Evolutionary conservation across 2,113 vertebrate species (phyloP).

Genomic region (Sebastes fasciatus): DNA sequence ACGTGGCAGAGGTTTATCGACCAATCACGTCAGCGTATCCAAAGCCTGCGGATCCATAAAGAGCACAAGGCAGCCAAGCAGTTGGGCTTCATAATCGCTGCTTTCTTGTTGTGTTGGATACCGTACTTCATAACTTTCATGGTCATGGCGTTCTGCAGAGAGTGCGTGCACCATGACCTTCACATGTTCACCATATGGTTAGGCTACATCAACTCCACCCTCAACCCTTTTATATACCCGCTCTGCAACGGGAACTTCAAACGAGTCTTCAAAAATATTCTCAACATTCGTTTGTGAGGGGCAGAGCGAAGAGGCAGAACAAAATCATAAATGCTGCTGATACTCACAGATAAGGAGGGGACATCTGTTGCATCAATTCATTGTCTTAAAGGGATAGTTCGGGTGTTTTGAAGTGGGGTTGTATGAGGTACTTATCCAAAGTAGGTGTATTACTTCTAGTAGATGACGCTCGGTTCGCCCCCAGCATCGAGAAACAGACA

Average conservation of each 20-base stretch:
- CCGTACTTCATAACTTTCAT: constrained; percentile 95
- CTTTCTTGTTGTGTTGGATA: constrained; percentile 96
- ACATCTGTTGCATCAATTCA: background rate
- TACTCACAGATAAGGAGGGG: background rate
- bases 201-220: constrained; percentile 95
- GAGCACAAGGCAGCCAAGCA: constrained; percentile 95
- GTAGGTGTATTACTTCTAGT: too few species aligned
- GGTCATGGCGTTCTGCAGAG: constrained; percentile 90
- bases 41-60: constrained; percentile 85
- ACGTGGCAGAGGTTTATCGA: constrained; percentile 88
- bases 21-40: constrained; percentile 82
- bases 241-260: constrained; percentile 97
- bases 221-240: constrained; percentile 96
- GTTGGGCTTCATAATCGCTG: constrained; percentile 93
- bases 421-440: too few species aligned
- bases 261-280: constrained; percentile 92
- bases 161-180: constrained; percentile 83
- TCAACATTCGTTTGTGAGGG: constrained; percentile 77
- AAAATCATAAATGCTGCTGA: constrained; percentile 6
- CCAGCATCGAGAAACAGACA: too few species aligned
- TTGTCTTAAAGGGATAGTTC: background rate
- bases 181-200: constrained; percentile 97
- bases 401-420: too few species aligned
- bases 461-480: too few species aligned
- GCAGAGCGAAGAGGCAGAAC: background rate